Percentiles rank a stretch among this genome's conserved stretches.
These are phyloP conservation scores for Drosophila ambigua DNA, from an alignment of 1,140 invertebrate species.

Conservation along the genomic window DNA sequence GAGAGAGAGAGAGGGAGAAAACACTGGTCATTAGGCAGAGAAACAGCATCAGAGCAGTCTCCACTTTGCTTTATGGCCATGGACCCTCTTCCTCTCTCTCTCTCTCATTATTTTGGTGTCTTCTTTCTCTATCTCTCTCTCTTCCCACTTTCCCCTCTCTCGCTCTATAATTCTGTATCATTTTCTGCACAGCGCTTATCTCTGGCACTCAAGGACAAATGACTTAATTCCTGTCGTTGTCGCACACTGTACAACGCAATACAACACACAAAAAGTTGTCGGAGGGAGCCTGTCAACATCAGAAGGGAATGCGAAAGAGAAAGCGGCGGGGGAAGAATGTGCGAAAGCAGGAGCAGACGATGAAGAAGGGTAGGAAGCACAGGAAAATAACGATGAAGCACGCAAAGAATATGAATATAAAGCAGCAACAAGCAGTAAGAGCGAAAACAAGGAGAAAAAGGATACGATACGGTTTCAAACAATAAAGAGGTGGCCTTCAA, in stretches of 20 bases:
- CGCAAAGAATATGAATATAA: too few relatives aligned
- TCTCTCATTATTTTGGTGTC: too few relatives aligned
- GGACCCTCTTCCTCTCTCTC: conserved; percentile 8
- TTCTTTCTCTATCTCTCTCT: neutral
- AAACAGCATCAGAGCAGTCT: conserved; percentile 19
- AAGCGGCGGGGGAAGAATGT: neutral
- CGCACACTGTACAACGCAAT: conserved; percentile 31
- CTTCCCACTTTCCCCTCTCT: neutral
- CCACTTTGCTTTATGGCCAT: neutral
- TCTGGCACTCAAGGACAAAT: conserved; percentile 77
- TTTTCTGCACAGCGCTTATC: conserved; percentile 57
- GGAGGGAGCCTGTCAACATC: conserved; percentile 40
- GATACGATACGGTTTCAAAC: too few relatives aligned
- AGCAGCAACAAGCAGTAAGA: too few relatives aligned
- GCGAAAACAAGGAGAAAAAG: too few relatives aligned
- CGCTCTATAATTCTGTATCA: neutral
- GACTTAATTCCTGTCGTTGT: conserved; percentile 75
- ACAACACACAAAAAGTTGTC: conserved; percentile 53
- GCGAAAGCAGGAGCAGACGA: too few relatives aligned
- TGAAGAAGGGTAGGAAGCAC: too few relatives aligned
- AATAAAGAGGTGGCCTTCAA: too few relatives aligned
- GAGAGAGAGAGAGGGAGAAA: neutral
- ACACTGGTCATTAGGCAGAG: conserved; percentile 35
- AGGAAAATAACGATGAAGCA: too few relatives aligned
- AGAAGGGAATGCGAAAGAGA: conserved; percentile 4